A percentile compares a stretch with the other conserved stretches of the same genome.
phyloP scores from a whole-genome alignment of 2,113 vertebrate genomes.

The Alligator mississippiensis region DNA sequence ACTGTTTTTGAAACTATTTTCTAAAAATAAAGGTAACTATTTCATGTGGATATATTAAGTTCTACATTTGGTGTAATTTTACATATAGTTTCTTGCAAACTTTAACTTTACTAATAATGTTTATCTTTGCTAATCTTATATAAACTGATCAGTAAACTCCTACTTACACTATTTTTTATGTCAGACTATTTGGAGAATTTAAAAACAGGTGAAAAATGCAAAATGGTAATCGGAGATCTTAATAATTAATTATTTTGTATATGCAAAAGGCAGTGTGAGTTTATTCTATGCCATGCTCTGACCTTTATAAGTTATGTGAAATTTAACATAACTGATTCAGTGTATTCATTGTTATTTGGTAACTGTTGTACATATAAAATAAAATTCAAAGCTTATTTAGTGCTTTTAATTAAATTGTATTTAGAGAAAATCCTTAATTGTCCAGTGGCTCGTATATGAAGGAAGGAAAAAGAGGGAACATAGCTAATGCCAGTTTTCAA shows the following conservation, averaged over 20 bases:
- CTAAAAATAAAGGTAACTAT: conserved; percentile 70
- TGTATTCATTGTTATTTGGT: conserved; percentile 80
- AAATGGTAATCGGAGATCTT: conserved; percentile 51
- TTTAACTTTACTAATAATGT: conserved; percentile 75
- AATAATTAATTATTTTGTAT: conserved; percentile 69
- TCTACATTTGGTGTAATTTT: conserved; percentile 74
- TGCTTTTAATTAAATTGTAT: conserved; percentile 79
- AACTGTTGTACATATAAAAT: conserved; percentile 83
- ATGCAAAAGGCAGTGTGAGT: conserved; percentile 68
- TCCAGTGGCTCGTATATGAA: conserved; percentile 49
- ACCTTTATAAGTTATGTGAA: conserved; percentile 74
- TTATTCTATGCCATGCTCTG: conserved; percentile 76
- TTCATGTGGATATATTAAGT: conserved; percentile 67
- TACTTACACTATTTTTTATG: conserved; percentile 72
- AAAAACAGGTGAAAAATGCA: conserved; percentile 57
- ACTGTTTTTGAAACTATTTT: conserved; percentile 82
- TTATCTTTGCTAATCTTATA: conserved; percentile 77
- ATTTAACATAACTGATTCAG: conserved; percentile 74
- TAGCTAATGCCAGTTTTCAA: neutral
- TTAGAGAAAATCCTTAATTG: conserved; percentile 62
- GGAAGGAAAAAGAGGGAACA: neutral
- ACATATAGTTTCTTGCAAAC: conserved; percentile 68
- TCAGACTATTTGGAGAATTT: conserved; percentile 59
- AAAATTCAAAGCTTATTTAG: conserved; percentile 78
- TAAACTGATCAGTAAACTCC: conserved; percentile 65